Conservation (phyloP, 2,888 invertebrate genomes). For the Melipona bicolor region DNA sequence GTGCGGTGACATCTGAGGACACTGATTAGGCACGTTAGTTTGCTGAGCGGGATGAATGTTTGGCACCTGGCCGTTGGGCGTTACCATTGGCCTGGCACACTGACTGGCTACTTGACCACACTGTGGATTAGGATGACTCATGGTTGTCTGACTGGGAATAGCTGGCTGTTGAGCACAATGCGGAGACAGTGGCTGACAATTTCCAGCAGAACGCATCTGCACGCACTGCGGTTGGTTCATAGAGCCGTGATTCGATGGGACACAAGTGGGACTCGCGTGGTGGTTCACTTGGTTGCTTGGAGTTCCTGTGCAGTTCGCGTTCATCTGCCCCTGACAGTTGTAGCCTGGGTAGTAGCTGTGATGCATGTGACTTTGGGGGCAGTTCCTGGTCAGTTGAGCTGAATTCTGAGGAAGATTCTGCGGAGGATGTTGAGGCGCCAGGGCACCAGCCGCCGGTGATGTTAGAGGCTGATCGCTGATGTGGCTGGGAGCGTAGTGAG, state of each 20-base stretch:
- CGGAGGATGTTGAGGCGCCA: slow-evolving; percentile 79
- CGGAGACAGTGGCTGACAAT: slow-evolving; percentile 78
- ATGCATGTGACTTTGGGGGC: slow-evolving; percentile 75
- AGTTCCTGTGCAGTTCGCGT: slow-evolving; percentile 50
- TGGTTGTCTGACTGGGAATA: slow-evolving; percentile 46
- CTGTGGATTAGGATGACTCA: slow-evolving; percentile 65
- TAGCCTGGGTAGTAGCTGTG: slow-evolving; percentile 77
- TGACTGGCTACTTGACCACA: slow-evolving; percentile 78
- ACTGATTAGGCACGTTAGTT: slow-evolving; percentile 80
- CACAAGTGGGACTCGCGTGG: slow-evolving; percentile 69
- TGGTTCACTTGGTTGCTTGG: slow-evolving; percentile 68
- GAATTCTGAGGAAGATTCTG: slow-evolving; percentile 79
- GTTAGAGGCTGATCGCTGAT: slow-evolving; percentile 81
- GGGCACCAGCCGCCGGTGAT: slow-evolving; percentile 81
- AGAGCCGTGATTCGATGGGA: slow-evolving; percentile 61
- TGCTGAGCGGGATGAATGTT: slow-evolving; percentile 65
- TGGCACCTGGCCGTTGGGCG: slow-evolving; percentile 61
- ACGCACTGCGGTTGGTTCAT: slow-evolving; percentile 65
- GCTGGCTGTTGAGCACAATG: slow-evolving; percentile 82
- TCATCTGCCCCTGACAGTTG: slow-evolving; percentile 76
- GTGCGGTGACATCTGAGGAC: slow-evolving; percentile 80
- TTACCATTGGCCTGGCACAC: slow-evolving; percentile 79
- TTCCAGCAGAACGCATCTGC: slow-evolving; percentile 67
- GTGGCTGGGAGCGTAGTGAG: slow-evolving; percentile 79
- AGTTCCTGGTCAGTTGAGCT: slow-evolving; percentile 81